Base-by-base conservation (phyloP, 2,113 vertebrate genomes). In the Calyptomena viridis region DNA sequence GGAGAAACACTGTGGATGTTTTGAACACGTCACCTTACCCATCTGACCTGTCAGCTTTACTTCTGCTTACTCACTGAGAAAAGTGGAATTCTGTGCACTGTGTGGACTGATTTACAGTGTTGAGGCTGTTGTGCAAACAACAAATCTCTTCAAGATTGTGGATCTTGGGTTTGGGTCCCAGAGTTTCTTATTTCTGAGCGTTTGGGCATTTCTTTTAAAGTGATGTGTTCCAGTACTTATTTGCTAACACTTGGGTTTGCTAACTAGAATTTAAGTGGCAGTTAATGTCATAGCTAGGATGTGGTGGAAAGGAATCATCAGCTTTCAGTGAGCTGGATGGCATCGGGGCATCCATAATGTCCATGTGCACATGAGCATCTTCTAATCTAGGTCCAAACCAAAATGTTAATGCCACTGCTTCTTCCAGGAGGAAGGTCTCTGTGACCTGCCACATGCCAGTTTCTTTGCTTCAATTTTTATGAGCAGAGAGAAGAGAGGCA, bases 311-410 rank as follows among this genome's bases (percentile, higher is more conserved):
- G 39, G 50, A 63, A 33, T 58, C n/a, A n/a, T n/a, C n/a, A 84
- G 30, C 25, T 31, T 52, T 52, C 42, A 60, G 62, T 44, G 42
- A 95, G 12, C 74, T 56, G 71, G 20, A 27, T 47, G 86, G 12
- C 55, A 30, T 53, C 58, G 73, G 62, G 71, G 23, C 67, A 28
- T 42, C 53, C 1, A 2, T 52, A 58, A 22, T 59, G 27, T 73
- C 25, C 17, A 1, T 1, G 1, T 27, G 53, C 25, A 21, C 0
- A 0, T 5, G 35, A 89, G 31, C 37, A 31, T 62, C 62, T 71
- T 73, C 46, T 63, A 35, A 56, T 19, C 39, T 47, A 33, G 35
- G 12, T 4, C 3, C 76, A 75, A 84, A 71, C 12, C 21, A 50
- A 39, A 52, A 18, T 0, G n/a, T n/a, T n/a, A 22, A 27, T 68